Conservation (phyloP, 2,113 vertebrate genomes). For the Synodontis membranacea region DNA sequence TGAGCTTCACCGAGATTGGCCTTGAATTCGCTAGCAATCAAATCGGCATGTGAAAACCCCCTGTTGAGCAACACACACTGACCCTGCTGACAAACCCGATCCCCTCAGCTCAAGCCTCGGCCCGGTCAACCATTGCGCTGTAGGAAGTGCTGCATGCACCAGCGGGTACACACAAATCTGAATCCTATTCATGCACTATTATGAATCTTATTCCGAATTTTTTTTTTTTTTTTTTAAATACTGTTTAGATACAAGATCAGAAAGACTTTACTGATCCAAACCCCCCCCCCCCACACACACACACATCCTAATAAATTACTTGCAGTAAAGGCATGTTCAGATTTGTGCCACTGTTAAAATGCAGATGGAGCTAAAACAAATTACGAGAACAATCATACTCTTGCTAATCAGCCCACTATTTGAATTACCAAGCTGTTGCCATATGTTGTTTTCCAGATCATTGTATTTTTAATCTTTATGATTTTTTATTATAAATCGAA, state of each 20-base stretch:
- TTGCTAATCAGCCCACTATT: background rate
- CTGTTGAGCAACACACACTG: conserved; percentile 14
- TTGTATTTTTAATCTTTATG: background rate
- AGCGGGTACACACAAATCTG: background rate
- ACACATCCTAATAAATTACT: background rate
- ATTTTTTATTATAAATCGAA: background rate
- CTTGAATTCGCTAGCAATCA: conserved; percentile 34
- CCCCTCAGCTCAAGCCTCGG: conserved; percentile 28
- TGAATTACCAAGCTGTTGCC: background rate
- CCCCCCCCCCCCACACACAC: background rate
- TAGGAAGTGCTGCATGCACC: conserved; percentile 12
- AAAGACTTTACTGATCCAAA: background rate
- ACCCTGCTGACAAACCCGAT: conserved; percentile 17
- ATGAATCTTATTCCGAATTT: background rate
- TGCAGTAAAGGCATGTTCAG: background rate
- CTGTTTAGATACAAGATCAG: background rate
- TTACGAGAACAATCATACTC: background rate
- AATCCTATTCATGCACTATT: background rate
- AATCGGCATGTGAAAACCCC: conserved; percentile 30
- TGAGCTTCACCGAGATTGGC: conserved; percentile 28
- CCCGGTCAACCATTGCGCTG: background rate
- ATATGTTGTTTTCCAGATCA: background rate
- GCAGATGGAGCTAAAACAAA: background rate
- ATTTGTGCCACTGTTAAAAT: background rate
- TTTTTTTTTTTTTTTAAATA: too few relatives aligned